A percentile compares a stretch with the other conserved stretches of the same genome.
phyloP scores from a whole-genome alignment of 2,888 invertebrate species.

The Trissonchulus latispiculum region DNA sequence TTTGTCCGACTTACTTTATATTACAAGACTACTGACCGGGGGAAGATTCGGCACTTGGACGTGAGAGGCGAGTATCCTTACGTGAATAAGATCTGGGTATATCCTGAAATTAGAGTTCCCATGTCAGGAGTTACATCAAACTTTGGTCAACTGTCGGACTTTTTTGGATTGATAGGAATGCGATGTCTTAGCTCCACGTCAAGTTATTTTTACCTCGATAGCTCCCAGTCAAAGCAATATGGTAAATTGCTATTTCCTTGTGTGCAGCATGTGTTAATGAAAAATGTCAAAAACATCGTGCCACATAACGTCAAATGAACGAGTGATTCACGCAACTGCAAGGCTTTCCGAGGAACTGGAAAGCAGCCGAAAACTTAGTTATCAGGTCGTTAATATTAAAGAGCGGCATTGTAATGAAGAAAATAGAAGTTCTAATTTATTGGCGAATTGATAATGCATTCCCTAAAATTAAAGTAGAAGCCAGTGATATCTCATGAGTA shows the following conservation, averaged over 20 bases:
- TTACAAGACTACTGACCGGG: too few relatives aligned
- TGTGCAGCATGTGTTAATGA: conserved; percentile 32
- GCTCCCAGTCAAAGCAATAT: conserved; percentile 30
- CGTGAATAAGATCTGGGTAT: conserved; percentile 29
- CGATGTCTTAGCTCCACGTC: conserved; percentile 32
- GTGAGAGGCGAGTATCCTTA: conserved; percentile 32
- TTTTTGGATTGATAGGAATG: conserved; percentile 35
- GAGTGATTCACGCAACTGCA: conserved; percentile 33
- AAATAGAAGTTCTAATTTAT: too few relatives aligned
- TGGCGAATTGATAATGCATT: too few relatives aligned
- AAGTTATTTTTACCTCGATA: conserved; percentile 35
- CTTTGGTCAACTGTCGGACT: conserved; percentile 22
- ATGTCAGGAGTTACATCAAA: too few relatives aligned
- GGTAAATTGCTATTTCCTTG: conserved; percentile 33
- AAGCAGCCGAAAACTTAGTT: too few relatives aligned
- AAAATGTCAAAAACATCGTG: too few relatives aligned
- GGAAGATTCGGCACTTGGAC: conserved; percentile 30
- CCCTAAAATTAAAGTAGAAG: too few relatives aligned
- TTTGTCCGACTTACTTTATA: conserved; percentile 25
- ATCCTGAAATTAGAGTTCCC: conserved; percentile 33
- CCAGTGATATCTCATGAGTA: conserved; percentile 32
- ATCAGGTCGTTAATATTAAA: too few relatives aligned
- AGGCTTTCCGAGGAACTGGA: conserved; percentile 37
- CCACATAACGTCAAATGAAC: conserved; percentile 29
- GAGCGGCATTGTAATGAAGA: conserved; percentile 34